These are phyloP conservation scores for Microctenopoma stevenorrisi DNA, from an alignment of 2,797 vertebrate species.

Conservation along the genomic window DNA sequence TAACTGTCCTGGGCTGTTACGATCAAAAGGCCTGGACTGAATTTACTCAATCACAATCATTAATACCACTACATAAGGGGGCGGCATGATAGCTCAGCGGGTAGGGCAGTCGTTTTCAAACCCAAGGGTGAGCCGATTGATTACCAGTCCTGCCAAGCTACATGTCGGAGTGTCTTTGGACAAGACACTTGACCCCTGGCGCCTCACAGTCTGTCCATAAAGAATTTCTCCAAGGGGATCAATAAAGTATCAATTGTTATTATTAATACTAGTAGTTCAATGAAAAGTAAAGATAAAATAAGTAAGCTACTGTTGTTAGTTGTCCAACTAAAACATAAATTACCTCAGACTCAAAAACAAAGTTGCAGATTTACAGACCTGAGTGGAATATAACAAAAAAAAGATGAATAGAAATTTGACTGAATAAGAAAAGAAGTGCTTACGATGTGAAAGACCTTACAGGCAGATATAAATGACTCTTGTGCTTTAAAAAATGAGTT, in stretches of 20 bases:
- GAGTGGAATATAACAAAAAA: slow-evolving; percentile 28
- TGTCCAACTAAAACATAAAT: slow-evolving; percentile 19
- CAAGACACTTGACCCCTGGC: too few relatives aligned
- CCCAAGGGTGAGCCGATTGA: too few relatives aligned
- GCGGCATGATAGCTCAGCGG: too few relatives aligned
- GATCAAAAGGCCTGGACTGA: not conserved
- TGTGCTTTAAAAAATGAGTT: slow-evolving; percentile 39
- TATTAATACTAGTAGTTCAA: not conserved
- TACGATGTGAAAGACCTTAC: slow-evolving; percentile 34
- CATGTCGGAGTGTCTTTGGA: too few relatives aligned
- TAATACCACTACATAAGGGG: not conserved
- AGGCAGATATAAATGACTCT: slow-evolving; percentile 40
- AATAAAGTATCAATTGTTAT: not conserved
- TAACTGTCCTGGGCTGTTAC: slow-evolving; percentile 9
- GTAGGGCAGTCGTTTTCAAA: too few relatives aligned
- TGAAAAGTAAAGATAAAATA: not conserved
- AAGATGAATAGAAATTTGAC: slow-evolving; percentile 22
- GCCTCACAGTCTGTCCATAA: too few relatives aligned
- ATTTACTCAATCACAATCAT: not conserved
- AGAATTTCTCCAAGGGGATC: too few relatives aligned
- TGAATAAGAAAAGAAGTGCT: slow-evolving; percentile 52
- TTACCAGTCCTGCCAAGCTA: too few relatives aligned
- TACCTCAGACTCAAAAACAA: not conserved
- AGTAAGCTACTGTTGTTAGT: not conserved
- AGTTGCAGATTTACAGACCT: not conserved